These are phyloP conservation scores for Triplophysa tibetana DNA, from an alignment of 2,113 vertebrate genomes.

Conservation along the genomic window DNA sequence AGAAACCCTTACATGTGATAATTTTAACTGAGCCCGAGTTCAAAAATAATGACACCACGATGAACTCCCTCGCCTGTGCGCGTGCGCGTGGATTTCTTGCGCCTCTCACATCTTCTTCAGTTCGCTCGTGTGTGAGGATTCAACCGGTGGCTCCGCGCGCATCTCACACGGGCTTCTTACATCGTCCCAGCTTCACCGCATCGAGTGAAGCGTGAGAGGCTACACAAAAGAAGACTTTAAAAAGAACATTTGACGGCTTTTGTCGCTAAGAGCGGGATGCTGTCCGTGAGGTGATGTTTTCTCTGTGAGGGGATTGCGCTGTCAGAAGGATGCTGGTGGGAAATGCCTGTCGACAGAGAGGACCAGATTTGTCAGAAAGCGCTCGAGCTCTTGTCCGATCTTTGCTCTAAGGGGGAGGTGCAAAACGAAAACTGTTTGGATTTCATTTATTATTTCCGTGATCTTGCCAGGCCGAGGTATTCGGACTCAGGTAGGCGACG, in stretches of 20 bases:
- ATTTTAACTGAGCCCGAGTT: not conserved
- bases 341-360: slow-evolving; percentile 97
- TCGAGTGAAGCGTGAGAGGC: not conserved
- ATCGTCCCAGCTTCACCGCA: not conserved
- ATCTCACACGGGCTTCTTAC: not conserved
- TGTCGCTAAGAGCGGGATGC: slow-evolving; percentile 12
- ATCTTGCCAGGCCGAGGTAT: slow-evolving; percentile 88
- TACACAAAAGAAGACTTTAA: not conserved
- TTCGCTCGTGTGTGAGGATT: slow-evolving; percentile 13
- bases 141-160: slow-evolving; percentile 39
- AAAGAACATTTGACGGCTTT: not conserved
- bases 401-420: slow-evolving; percentile 92
- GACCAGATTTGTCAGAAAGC: slow-evolving; percentile 98
- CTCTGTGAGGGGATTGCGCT: slow-evolving; percentile 31
- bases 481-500: slow-evolving; percentile 84
- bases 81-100: not conserved
- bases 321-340: slow-evolving; percentile 94
- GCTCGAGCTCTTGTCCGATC: slow-evolving; percentile 93
- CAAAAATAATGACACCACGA: not conserved
- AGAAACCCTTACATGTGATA: not conserved
- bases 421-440: slow-evolving; percentile 93
- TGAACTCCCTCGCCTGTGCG: not conserved
- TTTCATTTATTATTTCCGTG: slow-evolving; percentile 94
- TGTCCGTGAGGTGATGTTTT: slow-evolving; percentile 26
- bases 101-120: not conserved